Evolutionary conservation across 2,113 vertebrate species (phyloP), one percentile per base, ranked within the genome.

Genomic region (Rhombomys opimus): DNA sequence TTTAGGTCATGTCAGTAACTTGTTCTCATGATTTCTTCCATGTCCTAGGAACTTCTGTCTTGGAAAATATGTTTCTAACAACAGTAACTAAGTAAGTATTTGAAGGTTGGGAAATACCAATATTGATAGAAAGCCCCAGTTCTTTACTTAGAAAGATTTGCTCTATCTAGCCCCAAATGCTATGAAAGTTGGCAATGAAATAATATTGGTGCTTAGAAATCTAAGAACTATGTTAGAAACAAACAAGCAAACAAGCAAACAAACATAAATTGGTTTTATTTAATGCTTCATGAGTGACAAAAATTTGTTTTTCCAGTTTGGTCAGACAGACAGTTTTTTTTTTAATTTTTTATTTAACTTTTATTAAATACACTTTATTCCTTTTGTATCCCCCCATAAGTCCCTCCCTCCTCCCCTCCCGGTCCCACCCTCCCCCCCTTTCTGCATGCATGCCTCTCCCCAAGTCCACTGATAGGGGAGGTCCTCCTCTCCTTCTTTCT

Each of bases 11-110:
- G 38, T 73, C 54, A 20, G 5, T 65, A 46, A 46, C 20, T 94
- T 77, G 8, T 50, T 85, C 46, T 75, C 18, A 35, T 15, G 46
- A 89, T 87, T 54, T 89, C 23, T 46, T 25, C 20, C 4, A 20
- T 0, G 0, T 77, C 25, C 2, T 52, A 90, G 5, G 38, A 6
- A 20, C 4, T 5, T 81, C n/a, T 3, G 8, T 82, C 0, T 23
- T 75, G 17, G 9, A 65, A 78, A 95, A 4, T 35, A 41, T 27
- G 14, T n/a, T 54, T 8, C 20, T 38, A 61, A 9, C 41, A 46
- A 84, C 6, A 86, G 12, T 8, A 75, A 10, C 15, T 87, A 70
- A 30, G 61, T 65, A 70, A 76, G 80, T 63, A 81, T 6, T 1
- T 20, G 12, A 87, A 25, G 87, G 10, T 25, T 87, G 63, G 7